Evolutionary conservation across 2,113 vertebrate genomes (phyloP).

Genomic region (Aleadryas rufinucha): DNA sequence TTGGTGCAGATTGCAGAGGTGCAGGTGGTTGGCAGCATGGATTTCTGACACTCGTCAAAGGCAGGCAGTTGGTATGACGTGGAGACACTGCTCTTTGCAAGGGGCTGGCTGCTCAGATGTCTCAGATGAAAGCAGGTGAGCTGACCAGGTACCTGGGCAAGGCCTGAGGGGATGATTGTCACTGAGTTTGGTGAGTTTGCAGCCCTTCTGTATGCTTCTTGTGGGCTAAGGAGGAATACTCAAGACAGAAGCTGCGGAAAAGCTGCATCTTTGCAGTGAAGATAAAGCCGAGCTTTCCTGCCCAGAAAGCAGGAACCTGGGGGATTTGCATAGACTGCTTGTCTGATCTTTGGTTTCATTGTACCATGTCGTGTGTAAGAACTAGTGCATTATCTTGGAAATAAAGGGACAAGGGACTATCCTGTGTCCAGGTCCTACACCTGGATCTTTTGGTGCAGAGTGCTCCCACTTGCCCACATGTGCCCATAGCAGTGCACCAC

Average conservation of each 20-base stretch:
- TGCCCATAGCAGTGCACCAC: background rate
- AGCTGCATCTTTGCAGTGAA: background rate
- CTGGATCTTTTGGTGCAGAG: background rate
- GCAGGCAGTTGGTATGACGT: background rate
- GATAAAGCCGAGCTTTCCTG: background rate
- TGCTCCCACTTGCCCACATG: background rate
- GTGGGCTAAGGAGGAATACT: background rate
- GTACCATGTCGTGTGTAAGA: background rate
- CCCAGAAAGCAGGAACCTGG: background rate
- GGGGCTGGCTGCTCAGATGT: background rate
- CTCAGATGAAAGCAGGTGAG: background rate
- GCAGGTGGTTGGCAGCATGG: fast-evolving
- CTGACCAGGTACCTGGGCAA: background rate
- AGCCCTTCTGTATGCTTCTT: background rate
- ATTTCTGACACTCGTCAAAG: background rate
- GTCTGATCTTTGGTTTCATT: background rate
- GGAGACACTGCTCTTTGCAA: background rate
- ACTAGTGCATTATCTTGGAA: background rate
- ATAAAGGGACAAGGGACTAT: background rate
- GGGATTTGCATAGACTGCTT: background rate
- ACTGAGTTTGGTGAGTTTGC: background rate
- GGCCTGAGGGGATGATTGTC: too few relatives aligned
- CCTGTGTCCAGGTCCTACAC: background rate
- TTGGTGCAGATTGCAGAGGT: background rate
- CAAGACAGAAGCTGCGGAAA: background rate